Percentiles rank a stretch among this genome's conserved stretches.
phyloP scores from a whole-genome alignment of 2,888 invertebrate species.

The Netelia inedita region DNA sequence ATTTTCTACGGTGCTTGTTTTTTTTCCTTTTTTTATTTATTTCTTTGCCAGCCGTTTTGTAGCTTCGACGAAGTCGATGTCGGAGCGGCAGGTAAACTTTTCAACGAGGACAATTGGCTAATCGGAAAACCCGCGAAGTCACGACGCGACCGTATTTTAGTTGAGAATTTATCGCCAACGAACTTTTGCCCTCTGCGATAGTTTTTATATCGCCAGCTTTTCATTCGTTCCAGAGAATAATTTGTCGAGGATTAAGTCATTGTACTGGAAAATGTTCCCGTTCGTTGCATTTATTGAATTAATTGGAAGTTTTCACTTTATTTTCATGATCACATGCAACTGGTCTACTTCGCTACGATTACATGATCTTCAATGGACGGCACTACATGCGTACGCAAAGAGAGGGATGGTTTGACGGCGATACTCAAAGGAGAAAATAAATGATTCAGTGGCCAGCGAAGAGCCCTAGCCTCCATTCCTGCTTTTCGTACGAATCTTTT shows the following conservation, averaged over 20 bases:
- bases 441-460: slow-evolving; percentile 73
- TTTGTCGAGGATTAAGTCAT: slow-evolving; percentile 68
- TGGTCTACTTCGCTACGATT: slow-evolving; percentile 23
- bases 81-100: slow-evolving; percentile 34
- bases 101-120: slow-evolving; percentile 53
- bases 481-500: slow-evolving; percentile 64
- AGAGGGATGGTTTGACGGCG: slow-evolving; percentile 18
- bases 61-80: slow-evolving; percentile 38
- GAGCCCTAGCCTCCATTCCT: slow-evolving; percentile 70
- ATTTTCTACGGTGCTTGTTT: slow-evolving; percentile 47
- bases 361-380: slow-evolving; percentile 27
- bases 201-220: background rate
- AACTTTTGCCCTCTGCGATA: slow-evolving; percentile 29
- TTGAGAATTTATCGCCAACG: slow-evolving; percentile 34
- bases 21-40: slow-evolving; percentile 31
- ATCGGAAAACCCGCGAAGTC: slow-evolving; percentile 48
- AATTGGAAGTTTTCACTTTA: slow-evolving; percentile 34
- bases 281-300: slow-evolving; percentile 21
- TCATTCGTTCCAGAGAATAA: slow-evolving; percentile 33
- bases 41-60: slow-evolving; percentile 49
- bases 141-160: slow-evolving; percentile 43
- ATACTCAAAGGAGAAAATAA: slow-evolving; percentile 53
- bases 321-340: slow-evolving; percentile 48
- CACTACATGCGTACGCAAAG: background rate
- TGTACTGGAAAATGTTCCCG: too few relatives aligned